Percentiles rank a stretch among this genome's conserved stretches.
phyloP scores from a whole-genome alignment of 2,888 invertebrate species.

The Nezara viridula region DNA sequence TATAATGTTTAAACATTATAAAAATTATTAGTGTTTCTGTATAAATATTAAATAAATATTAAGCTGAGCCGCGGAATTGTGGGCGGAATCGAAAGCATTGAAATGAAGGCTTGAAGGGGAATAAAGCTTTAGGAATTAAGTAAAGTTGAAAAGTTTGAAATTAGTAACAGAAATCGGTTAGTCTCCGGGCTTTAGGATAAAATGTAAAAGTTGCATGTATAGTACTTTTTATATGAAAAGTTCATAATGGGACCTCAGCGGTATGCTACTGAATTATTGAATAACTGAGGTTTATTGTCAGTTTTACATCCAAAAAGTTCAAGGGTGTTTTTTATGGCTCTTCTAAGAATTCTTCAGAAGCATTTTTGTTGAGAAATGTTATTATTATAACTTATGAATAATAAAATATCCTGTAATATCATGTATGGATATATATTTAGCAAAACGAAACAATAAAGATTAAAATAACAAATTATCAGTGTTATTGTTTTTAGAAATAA shows the following conservation, averaged over 20 bases:
- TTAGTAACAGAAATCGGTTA: not conserved
- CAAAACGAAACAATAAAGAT: too few relatives aligned
- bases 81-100: not conserved
- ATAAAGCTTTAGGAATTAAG: not conserved
- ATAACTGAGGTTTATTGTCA: not conserved
- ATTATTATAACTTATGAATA: too few relatives aligned
- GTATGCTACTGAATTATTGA: not conserved
- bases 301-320: not conserved
- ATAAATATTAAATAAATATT: too few relatives aligned
- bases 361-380: not conserved
- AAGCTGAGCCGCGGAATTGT: not conserved
- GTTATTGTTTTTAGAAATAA: too few relatives aligned
- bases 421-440: too few relatives aligned
- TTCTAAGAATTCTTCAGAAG: not conserved
- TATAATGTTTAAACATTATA: not conserved
- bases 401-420: too few relatives aligned
- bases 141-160: constrained; percentile 28
- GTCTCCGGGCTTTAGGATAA: not conserved
- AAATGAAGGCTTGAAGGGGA: not conserved
- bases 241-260: not conserved
- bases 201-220: constrained; percentile 5
- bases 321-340: not conserved
- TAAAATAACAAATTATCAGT: too few relatives aligned
- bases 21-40: not conserved
- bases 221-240: constrained; percentile 26